Evolutionary conservation across 1,140 invertebrate species (phyloP).

Genomic region (Drosophila teissieri): DNA sequence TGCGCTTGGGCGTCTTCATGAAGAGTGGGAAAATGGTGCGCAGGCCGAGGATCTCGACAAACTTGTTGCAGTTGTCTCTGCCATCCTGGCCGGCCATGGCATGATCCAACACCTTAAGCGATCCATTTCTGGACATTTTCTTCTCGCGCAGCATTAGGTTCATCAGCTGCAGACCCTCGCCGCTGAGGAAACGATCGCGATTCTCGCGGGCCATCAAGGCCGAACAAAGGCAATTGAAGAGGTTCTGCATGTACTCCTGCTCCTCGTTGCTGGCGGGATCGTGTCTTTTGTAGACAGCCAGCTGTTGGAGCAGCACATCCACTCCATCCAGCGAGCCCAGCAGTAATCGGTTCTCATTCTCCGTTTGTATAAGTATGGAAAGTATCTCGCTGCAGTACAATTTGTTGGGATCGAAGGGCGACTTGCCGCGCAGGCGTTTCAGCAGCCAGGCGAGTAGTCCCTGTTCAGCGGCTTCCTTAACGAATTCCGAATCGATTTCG

Average conservation of each 20-base stretch:
- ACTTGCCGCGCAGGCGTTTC: slow-evolving; percentile 92
- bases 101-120: slow-evolving; percentile 98
- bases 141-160: slow-evolving; percentile 98
- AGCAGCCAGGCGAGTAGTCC: slow-evolving; percentile 97
- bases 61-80: slow-evolving; percentile 98
- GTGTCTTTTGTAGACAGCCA: slow-evolving; percentile 97
- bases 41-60: slow-evolving; percentile 98
- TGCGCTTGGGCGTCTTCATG: slow-evolving; percentile 98
- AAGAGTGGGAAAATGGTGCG: slow-evolving; percentile 98
- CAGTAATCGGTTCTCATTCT: slow-evolving; percentile 92
- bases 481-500: slow-evolving; percentile 95
- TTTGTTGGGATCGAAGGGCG: slow-evolving; percentile 98
- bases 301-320: slow-evolving; percentile 97
- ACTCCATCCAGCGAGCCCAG: slow-evolving; percentile 97
- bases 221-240: slow-evolving; percentile 98
- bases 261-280: slow-evolving; percentile 96
- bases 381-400: slow-evolving; percentile 98
- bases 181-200: slow-evolving; percentile 95
- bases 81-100: slow-evolving; percentile 97
- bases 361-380: slow-evolving; percentile 97
- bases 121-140: slow-evolving; percentile 97
- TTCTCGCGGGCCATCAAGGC: slow-evolving; percentile 95
- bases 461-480: slow-evolving; percentile 93
- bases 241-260: slow-evolving; percentile 99
- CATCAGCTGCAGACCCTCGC: slow-evolving; percentile 98